phyloP scores from a whole-genome alignment of 1,140 invertebrate species.

The Elymnias hypermnestra region DNA sequence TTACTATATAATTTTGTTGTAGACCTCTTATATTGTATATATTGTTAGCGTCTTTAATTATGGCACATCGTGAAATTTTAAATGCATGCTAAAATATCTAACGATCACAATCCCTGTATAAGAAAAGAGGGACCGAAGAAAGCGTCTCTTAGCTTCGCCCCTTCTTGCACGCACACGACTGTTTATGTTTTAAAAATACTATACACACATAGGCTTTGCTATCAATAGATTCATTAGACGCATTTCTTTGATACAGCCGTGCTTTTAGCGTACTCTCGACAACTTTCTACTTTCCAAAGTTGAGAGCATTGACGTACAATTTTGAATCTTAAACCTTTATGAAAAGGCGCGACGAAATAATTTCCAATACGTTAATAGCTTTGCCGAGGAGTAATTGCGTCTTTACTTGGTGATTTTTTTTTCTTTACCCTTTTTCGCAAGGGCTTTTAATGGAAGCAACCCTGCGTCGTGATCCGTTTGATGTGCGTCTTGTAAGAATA shows the following conservation, averaged over 20 bases:
- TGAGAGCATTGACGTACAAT: constrained; percentile 16
- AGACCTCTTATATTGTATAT: too few relatives aligned
- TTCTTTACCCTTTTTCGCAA: constrained; percentile 47
- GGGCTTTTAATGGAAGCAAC: constrained; percentile 41
- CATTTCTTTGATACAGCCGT: constrained; percentile 68
- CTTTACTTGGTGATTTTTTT: constrained; percentile 64
- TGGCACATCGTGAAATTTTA: too few relatives aligned
- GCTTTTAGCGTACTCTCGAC: constrained; percentile 56
- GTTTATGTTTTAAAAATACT: constrained; percentile 61
- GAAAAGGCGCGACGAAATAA: constrained; percentile 6
- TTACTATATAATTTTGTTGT: too few relatives aligned
- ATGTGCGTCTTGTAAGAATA: constrained; percentile 61
- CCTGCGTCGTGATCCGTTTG: constrained; percentile 43
- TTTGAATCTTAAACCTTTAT: constrained; percentile 29
- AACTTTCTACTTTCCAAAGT: constrained; percentile 25
- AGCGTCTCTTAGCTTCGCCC: constrained; percentile 67
- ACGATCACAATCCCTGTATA: constrained; percentile 32
- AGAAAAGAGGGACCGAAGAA: constrained; percentile 69
- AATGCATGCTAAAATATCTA: constrained; percentile 30
- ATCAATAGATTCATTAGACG: constrained; percentile 73
- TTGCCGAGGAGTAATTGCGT: constrained; percentile 65
- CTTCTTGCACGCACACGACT: constrained; percentile 61
- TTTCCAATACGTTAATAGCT: constrained; percentile 16
- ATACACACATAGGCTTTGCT: constrained; percentile 57
- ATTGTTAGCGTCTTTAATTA: too few relatives aligned